Conservation (phyloP, 1,140 invertebrate species). For the Ectropis grisescens region DNA sequence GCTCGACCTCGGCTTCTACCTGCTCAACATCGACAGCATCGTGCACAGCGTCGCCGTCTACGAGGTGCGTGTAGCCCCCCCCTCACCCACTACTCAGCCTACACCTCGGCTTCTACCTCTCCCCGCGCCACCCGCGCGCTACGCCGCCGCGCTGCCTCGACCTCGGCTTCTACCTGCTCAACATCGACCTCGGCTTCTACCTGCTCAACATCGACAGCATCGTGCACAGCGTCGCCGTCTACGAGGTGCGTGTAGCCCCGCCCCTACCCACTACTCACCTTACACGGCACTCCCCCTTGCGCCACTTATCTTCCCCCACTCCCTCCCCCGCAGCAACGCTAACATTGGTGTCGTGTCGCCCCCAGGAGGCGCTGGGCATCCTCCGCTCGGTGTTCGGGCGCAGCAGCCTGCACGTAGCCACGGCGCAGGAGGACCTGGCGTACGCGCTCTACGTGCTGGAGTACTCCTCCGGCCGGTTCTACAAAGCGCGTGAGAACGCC, state of each 20-base stretch:
- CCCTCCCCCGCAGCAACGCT: slow-evolving; percentile 87
- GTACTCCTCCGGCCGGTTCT: slow-evolving; percentile 90
- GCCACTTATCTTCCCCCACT: slow-evolving; percentile 87
- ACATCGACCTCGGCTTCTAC: slow-evolving; percentile 84
- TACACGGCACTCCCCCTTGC: slow-evolving; percentile 82
- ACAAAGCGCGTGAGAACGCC: slow-evolving; percentile 83
- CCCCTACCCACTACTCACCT: too few relatives aligned
- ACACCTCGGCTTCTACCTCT: too few relatives aligned
- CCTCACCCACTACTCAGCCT: background rate
- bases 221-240: slow-evolving; percentile 83
- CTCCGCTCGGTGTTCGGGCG: slow-evolving; percentile 84
- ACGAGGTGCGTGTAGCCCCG: slow-evolving; percentile 73
- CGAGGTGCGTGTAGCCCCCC: slow-evolving; percentile 67
- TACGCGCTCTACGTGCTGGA: slow-evolving; percentile 93
- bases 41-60: slow-evolving; percentile 86
- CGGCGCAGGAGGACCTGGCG: slow-evolving; percentile 90
- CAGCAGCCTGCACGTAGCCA: slow-evolving; percentile 88
- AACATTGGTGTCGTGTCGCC: background rate
- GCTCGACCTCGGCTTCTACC: slow-evolving; percentile 90
- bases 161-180: slow-evolving; percentile 75
- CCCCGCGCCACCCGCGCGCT: slow-evolving; percentile 85
- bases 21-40: slow-evolving; percentile 90
- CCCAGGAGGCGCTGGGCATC: slow-evolving; percentile 80
- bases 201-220: slow-evolving; percentile 84
- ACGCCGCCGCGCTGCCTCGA: slow-evolving; percentile 86